A percentile compares a stretch with the other conserved stretches of the same genome.
Evolutionary conservation across 1,140 invertebrate species (phyloP).

Genomic region (Zaprionus taronus): DNA sequence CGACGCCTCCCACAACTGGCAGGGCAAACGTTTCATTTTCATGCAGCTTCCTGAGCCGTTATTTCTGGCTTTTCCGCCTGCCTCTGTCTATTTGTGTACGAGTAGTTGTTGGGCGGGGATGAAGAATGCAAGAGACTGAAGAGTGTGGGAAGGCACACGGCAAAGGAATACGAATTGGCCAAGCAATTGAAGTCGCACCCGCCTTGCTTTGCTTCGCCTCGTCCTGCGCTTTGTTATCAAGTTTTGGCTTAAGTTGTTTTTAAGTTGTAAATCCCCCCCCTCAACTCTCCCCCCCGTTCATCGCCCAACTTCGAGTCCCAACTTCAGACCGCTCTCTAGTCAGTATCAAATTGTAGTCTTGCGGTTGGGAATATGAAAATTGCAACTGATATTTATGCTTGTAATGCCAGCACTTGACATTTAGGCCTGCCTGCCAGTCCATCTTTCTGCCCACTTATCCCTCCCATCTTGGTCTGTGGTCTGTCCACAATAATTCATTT

Average conservation of each 20-base stretch:
- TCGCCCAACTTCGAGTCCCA: neutral
- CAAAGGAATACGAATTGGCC: conserved; percentile 38
- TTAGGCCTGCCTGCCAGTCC: conserved; percentile 42
- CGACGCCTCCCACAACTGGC: conserved; percentile 2
- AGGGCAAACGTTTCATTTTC: conserved; percentile 73
- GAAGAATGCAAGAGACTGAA: neutral
- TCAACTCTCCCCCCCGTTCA: conserved; percentile 50
- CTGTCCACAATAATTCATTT: conserved; percentile 76
- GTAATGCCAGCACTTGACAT: conserved; percentile 75
- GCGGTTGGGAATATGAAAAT: conserved; percentile 78
- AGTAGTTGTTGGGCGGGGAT: conserved; percentile 53
- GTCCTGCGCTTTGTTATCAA: conserved; percentile 64
- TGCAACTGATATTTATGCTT: conserved; percentile 80
- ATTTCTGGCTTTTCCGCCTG: conserved; percentile 73
- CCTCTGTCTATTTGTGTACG: conserved; percentile 67
- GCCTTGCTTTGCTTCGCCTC: conserved; percentile 20
- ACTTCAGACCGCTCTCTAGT: conserved; percentile 5
- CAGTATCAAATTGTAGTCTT: conserved; percentile 73
- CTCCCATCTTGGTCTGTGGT: conserved; percentile 13
- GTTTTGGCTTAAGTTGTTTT: conserved; percentile 81
- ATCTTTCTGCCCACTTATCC: no score
- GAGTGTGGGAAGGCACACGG: conserved; percentile 11
- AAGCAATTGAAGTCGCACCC: conserved; percentile 51
- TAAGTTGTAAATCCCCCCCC: conserved; percentile 79
- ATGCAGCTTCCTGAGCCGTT: conserved; percentile 80